Evolutionary conservation across 1,140 invertebrate genomes (phyloP), one percentile per base, ranked within the genome.

Genomic region (Drosophila watanabei): DNA sequence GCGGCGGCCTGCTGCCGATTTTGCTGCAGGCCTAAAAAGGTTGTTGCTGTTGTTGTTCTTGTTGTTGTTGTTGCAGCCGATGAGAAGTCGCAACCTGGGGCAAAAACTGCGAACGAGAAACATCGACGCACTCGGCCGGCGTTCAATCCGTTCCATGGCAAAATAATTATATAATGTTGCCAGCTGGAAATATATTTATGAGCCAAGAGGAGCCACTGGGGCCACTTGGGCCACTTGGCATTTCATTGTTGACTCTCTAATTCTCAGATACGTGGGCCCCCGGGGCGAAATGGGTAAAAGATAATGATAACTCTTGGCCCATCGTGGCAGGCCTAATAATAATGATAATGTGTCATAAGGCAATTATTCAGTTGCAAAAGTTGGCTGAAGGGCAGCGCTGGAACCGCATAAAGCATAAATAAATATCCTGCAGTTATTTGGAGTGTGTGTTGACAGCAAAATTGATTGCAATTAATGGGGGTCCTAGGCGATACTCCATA

Each of bases 271-370:
- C 54, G n/a, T 24, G 54, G 54, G 46, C 45, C 57, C 70, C 45
- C 65, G 16, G 63, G 59, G 30, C 75, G 52, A 54, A 85, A 86
- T 87, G 63, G 56, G 56, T 16, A 58, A 41, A 13, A 41, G 63
- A 82, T 90, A 82, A 90, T 77, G 49, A 64, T 77, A 37, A 39
- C 61, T 51, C n/a, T 51, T 49, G 66, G 82, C 56, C 62, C 58
- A 48, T 48, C 51, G 28, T 41, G 54, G 39, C 62, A 72, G 58
- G 20, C 66, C 54, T 86, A 86, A 90, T 89, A 85, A 90, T 90
- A 90, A 90, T 90, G 86, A 90, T 90, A 90, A 90, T 90, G 86
- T 90, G 86, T 90, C 86, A 90, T 90, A 90, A 90, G 86, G 87
- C 78, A 90, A 90, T 90, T 90, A 90, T 90, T 90, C 86, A 90